phyloP scores from a whole-genome alignment of 2,797 vertebrate species.

The Onychomys arenicola region DNA sequence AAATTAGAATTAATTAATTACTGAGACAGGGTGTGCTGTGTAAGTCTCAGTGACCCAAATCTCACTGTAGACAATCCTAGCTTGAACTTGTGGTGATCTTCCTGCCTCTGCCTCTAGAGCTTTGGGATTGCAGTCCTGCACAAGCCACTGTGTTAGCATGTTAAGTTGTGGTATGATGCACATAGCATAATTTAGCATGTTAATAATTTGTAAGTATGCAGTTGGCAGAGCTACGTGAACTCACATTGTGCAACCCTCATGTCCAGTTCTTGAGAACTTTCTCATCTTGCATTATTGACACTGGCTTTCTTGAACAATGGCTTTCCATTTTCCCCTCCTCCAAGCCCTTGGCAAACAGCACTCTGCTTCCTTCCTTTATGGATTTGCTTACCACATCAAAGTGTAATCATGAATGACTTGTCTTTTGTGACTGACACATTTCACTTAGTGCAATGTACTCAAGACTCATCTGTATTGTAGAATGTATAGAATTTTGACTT shows the following conservation, averaged over 20 bases:
- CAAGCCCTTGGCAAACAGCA: neutral
- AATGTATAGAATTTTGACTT: slow-evolving; percentile 15
- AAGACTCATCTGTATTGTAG: neutral
- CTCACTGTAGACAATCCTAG: neutral
- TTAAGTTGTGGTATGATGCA: neutral
- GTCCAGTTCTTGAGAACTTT: neutral
- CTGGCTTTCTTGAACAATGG: neutral
- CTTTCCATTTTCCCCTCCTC: neutral
- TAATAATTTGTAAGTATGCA: neutral
- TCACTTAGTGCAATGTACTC: neutral
- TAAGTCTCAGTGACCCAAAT: neutral
- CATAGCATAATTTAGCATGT: neutral
- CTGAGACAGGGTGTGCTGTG: neutral
- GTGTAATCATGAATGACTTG: neutral
- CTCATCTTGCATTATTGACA: neutral
- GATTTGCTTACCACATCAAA: neutral
- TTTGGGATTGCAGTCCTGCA: neutral
- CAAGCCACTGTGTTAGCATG: neutral
- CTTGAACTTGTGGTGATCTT: neutral
- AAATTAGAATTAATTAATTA: neutral
- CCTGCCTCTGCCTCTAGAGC: neutral
- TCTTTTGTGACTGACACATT: neutral
- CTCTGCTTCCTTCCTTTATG: neutral
- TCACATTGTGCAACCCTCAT: neutral
- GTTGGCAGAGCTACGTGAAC: neutral